Evolutionary conservation across 2,113 vertebrate genomes (phyloP), one percentile per base, ranked within the genome.

Genomic region (Oryzias curvinotus): DNA sequence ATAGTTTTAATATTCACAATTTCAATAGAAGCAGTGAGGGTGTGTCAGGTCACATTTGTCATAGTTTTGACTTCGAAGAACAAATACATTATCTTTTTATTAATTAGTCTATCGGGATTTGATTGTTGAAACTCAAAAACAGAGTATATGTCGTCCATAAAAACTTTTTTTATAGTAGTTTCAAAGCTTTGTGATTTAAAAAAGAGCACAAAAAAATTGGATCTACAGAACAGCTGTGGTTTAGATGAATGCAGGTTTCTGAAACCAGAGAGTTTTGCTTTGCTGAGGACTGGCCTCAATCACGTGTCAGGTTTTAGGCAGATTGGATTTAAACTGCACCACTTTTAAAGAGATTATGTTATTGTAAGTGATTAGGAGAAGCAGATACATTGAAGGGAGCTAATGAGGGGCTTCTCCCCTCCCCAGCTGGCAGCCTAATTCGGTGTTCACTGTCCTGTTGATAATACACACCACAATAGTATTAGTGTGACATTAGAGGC

Each of bases 281-380:
- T 82, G 74, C 75, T 63, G 15, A 44, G 78, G 87, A 89, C 81
- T 91, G 89, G 87, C 88, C 86, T 78, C 78, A 68, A 88, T 89
- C 88, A 87, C 75, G 81, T 85, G 88, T 84, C 81, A 77, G 79
- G 80, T 90, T 89, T 87, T 83, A 83, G 79, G 82, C 85, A 89
- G 90, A 92, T 88, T 89, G 85, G 84, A 82, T 49, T 86, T 90
- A 91, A 87, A 77, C 81, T 87, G 80, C 81, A 86, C 73, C 83
- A 89, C 82, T 82, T 89, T 88, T 90, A 87, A 89, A 86, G 79
- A 87, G 90, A 93, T 92, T 89, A 91, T 78, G 76, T 82, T 88
- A 88, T 90, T 92, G 84, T 85, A 84, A 77, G 80, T 67, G 91
- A 91, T 90, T 91, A 90, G 74, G 73, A 79, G 81, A 86, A 86